Conservation (phyloP, 2,888 invertebrate species). For the Drosophila atripex region DNA sequence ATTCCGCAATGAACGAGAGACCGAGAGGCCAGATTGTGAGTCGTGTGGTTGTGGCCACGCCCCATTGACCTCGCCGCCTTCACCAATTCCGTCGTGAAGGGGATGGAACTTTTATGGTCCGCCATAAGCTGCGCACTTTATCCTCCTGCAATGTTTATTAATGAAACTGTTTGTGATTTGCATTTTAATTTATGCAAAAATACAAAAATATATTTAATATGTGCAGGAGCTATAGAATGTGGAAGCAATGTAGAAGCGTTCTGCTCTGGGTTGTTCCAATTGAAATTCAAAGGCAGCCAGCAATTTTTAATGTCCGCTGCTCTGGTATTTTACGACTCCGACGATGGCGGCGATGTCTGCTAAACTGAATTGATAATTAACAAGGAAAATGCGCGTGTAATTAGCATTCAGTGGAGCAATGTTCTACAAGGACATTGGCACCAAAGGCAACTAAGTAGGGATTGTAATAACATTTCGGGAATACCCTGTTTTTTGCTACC, state of each 20-base stretch:
- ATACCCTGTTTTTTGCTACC: neutral
- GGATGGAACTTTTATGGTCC: slow-evolving; percentile 60
- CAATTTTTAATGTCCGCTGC: slow-evolving; percentile 72
- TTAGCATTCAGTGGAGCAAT: slow-evolving; percentile 74
- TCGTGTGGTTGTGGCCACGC: slow-evolving; percentile 51
- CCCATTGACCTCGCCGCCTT: slow-evolving; percentile 14
- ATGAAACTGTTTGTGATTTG: slow-evolving; percentile 82
- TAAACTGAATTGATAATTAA: slow-evolving; percentile 81
- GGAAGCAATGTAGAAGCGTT: neutral
- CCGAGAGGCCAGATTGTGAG: slow-evolving; percentile 3
- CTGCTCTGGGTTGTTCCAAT: slow-evolving; percentile 39
- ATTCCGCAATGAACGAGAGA: slow-evolving; percentile 27
- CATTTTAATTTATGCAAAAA: slow-evolving; percentile 81
- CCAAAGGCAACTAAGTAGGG: neutral
- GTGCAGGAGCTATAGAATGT: slow-evolving; percentile 18
- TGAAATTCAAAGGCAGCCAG: slow-evolving; percentile 76
- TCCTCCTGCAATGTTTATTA: slow-evolving; percentile 79
- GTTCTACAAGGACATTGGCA: slow-evolving; percentile 27
- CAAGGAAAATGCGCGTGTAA: slow-evolving; percentile 79
- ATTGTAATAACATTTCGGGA: neutral
- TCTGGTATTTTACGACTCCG: slow-evolving; percentile 74
- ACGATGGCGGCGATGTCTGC: slow-evolving; percentile 53
- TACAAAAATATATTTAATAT: slow-evolving; percentile 55
- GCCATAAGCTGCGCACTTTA: slow-evolving; percentile 73
- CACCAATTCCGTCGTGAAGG: neutral